Evolutionary conservation across 2,888 invertebrate species (phyloP), one percentile per base, ranked within the genome.

Genomic region (Megaustenia siamemsis): DNA sequence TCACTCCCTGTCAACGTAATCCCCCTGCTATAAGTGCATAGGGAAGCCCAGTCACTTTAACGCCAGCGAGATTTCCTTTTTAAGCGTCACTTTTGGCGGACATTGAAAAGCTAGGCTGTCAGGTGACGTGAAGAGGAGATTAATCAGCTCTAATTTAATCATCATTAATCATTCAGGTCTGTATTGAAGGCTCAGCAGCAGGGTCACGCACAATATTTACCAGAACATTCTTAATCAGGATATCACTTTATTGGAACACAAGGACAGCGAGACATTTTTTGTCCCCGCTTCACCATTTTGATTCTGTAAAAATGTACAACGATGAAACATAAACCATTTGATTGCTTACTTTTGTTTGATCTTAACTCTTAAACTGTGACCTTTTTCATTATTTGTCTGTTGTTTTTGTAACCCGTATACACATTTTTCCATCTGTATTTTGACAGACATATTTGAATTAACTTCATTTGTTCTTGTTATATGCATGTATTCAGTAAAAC

Each of bases 131-230:
- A 40, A 40, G 40, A 40, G 40, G 40, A 69, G 68, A 69, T 38
- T 69, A 38, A 69, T 69, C 68, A 69, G 68, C 40, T 24, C 40
- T 69, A 69, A 69, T 69, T 38, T 69, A 69, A 69, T 69, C 68
- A 69, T 40, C 68, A 69, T 69, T 24, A 40, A 66, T 66, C 40
- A 38, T 24, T 69, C 68, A 69, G 68, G 40, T 21, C 6, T 40
- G 38, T 38, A 21, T 40, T 3, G 6, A 69, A 69, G 68, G 38
- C 68, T 24, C 60, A 18, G 38, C 68, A 21, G 38, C 38, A 24
- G 38, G 6, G 4, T 38, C 38, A 40, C 18, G 6, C 21, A 24
- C 38, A 69, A 69, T 69, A 38, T 69, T 69, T 40, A 40, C 38
- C 24, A 69, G 68, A 69, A 40, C 5, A 5, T 56, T 56, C 12